Conservation (phyloP, 2,888 invertebrate genomes). For the Deladenus siricidicola region DNA sequence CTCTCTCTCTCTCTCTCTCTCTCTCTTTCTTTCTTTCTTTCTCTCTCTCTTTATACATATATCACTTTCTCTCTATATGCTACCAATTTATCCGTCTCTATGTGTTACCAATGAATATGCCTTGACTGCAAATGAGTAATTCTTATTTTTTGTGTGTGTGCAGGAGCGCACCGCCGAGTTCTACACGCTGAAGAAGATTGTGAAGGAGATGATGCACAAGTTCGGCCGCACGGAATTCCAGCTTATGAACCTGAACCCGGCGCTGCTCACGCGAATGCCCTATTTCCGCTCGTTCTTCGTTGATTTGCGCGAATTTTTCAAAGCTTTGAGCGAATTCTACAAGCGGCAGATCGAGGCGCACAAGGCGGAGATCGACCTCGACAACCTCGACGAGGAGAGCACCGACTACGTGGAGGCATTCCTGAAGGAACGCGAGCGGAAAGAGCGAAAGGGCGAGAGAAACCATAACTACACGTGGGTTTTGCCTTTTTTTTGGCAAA, state of each 20-base stretch:
- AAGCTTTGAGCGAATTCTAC: slow-evolving; percentile 9
- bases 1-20: no score
- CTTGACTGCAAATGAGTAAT: not conserved
- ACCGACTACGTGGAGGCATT: slow-evolving; percentile 24
- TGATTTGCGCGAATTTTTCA: not conserved
- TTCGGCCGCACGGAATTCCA: not conserved
- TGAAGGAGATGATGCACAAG: not conserved
- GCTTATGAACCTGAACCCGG: slow-evolving; percentile 4
- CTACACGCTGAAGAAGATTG: slow-evolving; percentile 5
- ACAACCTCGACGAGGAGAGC: slow-evolving; percentile 8
- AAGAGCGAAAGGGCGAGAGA: not conserved
- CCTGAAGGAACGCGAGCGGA: slow-evolving; percentile 10
- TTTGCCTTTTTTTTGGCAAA: no score
- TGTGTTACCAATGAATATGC: not conserved
- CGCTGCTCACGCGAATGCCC: slow-evolving; percentile 10
- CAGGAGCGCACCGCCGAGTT: slow-evolving; percentile 12
- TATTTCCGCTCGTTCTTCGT: not conserved
- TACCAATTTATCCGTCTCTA: not conserved
- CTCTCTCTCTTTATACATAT: no score
- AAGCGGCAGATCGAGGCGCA: slow-evolving; percentile 22
- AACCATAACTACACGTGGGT: slow-evolving; percentile 14
- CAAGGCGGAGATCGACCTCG: slow-evolving; percentile 8
- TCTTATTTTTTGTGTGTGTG: not conserved
- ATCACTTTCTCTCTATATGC: not conserved
- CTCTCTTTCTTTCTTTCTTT: no score